Conservation (phyloP, 2,888 invertebrate genomes). For the Anoplius nigerrimus region DNA sequence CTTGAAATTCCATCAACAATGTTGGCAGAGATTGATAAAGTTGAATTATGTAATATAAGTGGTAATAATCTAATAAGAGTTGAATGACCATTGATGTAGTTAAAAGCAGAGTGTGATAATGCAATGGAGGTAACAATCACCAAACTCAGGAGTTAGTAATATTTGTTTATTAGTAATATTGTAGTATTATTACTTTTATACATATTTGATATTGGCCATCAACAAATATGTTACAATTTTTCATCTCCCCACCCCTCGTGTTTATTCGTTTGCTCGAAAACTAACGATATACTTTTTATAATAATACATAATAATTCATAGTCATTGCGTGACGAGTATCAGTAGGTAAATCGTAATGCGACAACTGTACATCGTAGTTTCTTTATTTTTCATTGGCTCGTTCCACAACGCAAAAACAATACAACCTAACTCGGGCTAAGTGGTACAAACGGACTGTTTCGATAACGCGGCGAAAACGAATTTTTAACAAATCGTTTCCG, state of each 20-base stretch:
- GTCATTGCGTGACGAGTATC: conserved; percentile 57
- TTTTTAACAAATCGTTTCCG: not conserved
- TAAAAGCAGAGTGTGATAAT: not conserved
- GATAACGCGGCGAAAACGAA: not conserved
- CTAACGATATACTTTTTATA: conserved; percentile 60
- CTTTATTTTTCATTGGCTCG: conserved; percentile 19
- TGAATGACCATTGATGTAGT: not conserved
- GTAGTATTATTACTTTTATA: conserved; percentile 68
- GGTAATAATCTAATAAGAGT: not conserved
- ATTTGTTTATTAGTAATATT: conserved; percentile 67
- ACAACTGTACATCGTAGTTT: conserved; percentile 58
- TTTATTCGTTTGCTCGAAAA: conserved; percentile 61
- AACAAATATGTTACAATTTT: conserved; percentile 69
- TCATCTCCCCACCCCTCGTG: conserved; percentile 41
- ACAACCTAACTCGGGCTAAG: conserved; percentile 16
- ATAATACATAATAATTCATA: conserved; percentile 62
- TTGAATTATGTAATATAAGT: not conserved
- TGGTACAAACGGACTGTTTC: not conserved
- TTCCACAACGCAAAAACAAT: conserved; percentile 32
- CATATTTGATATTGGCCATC: conserved; percentile 71
- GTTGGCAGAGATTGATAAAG: not conserved
- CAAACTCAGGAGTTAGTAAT: conserved; percentile 48
- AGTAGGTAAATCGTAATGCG: conserved; percentile 56
- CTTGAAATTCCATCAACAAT: too few relatives aligned
- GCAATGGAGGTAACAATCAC: not conserved